Conservation (phyloP, 1,140 invertebrate genomes). For the Scaptodrosophila lebanonensis region DNA sequence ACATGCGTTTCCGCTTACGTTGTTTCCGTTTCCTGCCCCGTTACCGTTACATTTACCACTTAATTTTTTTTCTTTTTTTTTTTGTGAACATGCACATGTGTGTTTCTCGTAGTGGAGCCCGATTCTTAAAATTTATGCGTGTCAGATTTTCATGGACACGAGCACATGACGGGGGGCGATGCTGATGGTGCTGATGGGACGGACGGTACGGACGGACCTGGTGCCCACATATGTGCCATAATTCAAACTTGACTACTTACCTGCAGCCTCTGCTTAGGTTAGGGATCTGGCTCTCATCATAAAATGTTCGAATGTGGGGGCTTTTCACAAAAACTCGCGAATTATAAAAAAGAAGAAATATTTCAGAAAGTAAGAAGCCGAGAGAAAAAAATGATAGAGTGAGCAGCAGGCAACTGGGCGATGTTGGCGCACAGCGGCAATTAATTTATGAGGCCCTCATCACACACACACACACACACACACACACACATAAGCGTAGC, state of each 20-base stretch:
- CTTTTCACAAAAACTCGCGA: no score
- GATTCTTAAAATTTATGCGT: constrained; percentile 53
- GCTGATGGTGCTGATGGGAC: background rate
- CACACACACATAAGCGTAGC: constrained; percentile 10
- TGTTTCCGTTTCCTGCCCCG: constrained; percentile 60
- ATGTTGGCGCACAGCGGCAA: constrained; percentile 47
- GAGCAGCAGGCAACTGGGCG: background rate
- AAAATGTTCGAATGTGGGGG: background rate
- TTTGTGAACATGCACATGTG: background rate
- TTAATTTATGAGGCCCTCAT: constrained; percentile 64
- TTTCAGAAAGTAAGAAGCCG: background rate
- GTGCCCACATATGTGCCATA: constrained; percentile 66
- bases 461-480: constrained; percentile 9
- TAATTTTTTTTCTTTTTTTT: constrained; percentile 29
- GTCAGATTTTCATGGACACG: constrained; percentile 70
- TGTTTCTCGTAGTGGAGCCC: constrained; percentile 8
- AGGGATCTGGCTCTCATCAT: background rate
- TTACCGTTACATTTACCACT: constrained; percentile 41
- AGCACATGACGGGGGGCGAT: background rate
- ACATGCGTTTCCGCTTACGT: constrained; percentile 64
- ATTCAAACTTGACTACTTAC: constrained; percentile 52
- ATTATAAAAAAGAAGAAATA: no score
- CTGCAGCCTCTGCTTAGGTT: constrained; percentile 30
- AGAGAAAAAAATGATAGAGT: constrained; percentile 7
- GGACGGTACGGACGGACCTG: constrained; percentile 20